Evolutionary conservation across 2,797 vertebrate species (phyloP).

Genomic region (Anas flavirostris): DNA sequence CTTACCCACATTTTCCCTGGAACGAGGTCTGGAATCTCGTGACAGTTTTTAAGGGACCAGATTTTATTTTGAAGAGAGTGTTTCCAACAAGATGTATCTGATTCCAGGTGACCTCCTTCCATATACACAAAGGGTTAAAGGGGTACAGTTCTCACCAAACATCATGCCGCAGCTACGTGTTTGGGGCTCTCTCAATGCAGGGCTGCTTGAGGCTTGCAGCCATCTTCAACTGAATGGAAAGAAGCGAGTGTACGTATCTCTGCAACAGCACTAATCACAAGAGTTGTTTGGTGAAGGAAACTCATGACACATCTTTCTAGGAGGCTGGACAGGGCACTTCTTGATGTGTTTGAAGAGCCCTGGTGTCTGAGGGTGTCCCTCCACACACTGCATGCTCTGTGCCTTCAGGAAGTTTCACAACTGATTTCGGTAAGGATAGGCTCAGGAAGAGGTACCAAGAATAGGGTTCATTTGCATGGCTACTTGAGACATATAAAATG

Average conservation of each 20-base stretch:
- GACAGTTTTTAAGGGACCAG: not conserved
- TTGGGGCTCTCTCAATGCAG: not conserved
- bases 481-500: not conserved
- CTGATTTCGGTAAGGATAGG: accelerated
- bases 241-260: not conserved
- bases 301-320: not conserved
- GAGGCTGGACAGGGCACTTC: not conserved
- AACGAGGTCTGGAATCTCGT: not conserved
- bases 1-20: not conserved
- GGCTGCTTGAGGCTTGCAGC: not conserved
- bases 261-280: not conserved
- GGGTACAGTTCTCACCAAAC: not conserved
- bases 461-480: accelerated
- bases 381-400: not conserved
- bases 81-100: not conserved
- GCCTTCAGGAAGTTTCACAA: not conserved
- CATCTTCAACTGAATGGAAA: accelerated
- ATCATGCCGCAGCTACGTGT: accelerated
- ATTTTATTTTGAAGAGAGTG: not conserved
- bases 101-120: not conserved
- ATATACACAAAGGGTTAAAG: accelerated
- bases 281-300: not conserved
- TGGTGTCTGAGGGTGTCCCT: not conserved
- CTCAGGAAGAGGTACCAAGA: not conserved
- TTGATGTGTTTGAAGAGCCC: not conserved